These are phyloP conservation scores for Spialia ferax DNA, from an alignment of 2,888 invertebrate genomes.

Conservation along the genomic window DNA sequence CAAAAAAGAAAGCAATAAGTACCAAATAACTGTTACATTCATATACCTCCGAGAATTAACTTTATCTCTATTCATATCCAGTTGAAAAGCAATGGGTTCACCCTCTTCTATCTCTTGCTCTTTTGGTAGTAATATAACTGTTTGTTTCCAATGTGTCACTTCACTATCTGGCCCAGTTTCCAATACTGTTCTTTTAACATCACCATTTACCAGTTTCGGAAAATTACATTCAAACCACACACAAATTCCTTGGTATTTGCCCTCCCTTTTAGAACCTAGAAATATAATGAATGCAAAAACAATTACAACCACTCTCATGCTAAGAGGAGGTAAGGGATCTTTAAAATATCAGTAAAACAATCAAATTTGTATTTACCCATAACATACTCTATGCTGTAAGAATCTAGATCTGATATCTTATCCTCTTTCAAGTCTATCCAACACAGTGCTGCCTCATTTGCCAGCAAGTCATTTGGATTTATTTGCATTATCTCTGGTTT, in stretches of 20 bases:
- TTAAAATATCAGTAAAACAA: no score
- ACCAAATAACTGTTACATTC: background rate
- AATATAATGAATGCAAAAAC: background rate
- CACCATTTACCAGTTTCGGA: constrained; percentile 78
- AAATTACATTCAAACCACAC: constrained; percentile 94
- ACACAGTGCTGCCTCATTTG: constrained; percentile 88
- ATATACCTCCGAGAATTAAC: constrained; percentile 77
- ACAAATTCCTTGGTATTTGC: constrained; percentile 91
- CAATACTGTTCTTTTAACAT: constrained; percentile 85
- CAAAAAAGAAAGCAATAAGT: no score
- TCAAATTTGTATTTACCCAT: constrained; percentile 68
- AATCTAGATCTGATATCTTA: constrained; percentile 86
- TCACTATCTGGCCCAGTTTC: constrained; percentile 91
- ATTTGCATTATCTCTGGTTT: constrained; percentile 90
- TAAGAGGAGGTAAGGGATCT: no score
- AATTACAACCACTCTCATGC: no score
- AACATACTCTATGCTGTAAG: constrained; percentile 88
- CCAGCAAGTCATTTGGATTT: constrained; percentile 86
- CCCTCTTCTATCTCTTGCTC: constrained; percentile 84
- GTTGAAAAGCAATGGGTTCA: constrained; percentile 90
- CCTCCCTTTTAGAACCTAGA: constrained; percentile 83
- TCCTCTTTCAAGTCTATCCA: constrained; percentile 90
- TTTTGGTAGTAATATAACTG: constrained; percentile 92
- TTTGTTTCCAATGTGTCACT: constrained; percentile 98
- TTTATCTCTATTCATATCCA: constrained; percentile 85